Evolutionary conservation across 1,140 invertebrate species (phyloP), one percentile per base, ranked within the genome.

Genomic region (Drosophila chauvacae): DNA sequence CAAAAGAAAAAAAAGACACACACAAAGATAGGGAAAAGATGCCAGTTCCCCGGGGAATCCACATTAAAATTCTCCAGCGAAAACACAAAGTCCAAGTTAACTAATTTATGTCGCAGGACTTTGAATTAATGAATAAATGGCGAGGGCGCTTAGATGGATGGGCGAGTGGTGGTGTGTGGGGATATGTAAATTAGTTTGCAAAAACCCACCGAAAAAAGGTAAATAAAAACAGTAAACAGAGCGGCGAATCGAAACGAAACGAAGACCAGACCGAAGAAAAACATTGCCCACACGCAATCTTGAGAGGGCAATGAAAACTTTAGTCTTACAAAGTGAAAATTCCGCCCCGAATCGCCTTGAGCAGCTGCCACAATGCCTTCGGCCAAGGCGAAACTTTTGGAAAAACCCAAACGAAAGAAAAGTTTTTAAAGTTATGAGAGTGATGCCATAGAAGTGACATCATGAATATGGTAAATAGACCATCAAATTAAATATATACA

Each of bases 71-170:
- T 90, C 86, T 86, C 81, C 48, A 41, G 57, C 70, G 62, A 69
- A 55, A 80, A 80, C 63, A 74, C 74, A 45, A 45, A 84, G 63
- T 86, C 79, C 83, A 77, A 86, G 76, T 90, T 86, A 90, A 90
- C 86, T 90, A 90, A 90, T 90, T 90, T 90, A 90, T 90, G 86
- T 90, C 80, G 87, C 71, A 86, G 87, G 82, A 90, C 86, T 90
- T 90, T 73, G 77, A 90, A 90, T 90, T 90, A 90, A 90, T 90
- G 86, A 90, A 86, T 86, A 82, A 90, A 91, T 86, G 85, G 80
- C 77, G 81, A 79, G 85, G 85, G 80, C 77, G 77, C 85, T 78
- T 81, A 90, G 83, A 87, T 78, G 84, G 86, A 87, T 88, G 81
- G 81, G 70, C 61, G 56, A 13, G 33, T 56, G 62, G 51, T 56